phyloP scores from a whole-genome alignment of 2,797 vertebrate genomes.

The Selene dorsalis region DNA sequence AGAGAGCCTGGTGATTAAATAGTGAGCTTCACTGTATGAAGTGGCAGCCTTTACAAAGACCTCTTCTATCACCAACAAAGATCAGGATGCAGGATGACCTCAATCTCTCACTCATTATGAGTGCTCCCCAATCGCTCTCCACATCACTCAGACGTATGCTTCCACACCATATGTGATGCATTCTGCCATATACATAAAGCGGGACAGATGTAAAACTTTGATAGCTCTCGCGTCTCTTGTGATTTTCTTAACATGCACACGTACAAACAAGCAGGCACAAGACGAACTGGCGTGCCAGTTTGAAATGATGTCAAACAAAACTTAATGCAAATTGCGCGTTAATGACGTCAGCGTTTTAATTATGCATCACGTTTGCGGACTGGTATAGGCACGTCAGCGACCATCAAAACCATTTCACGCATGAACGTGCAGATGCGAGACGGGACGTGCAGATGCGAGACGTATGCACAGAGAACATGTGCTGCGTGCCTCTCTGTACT shows the following conservation, averaged over 20 bases:
- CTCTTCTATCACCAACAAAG: constrained; percentile 63
- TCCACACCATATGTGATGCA: neutral
- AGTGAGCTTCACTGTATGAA: constrained; percentile 51
- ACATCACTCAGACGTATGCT: constrained; percentile 37
- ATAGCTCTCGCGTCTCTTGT: neutral
- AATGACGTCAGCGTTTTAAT: constrained; percentile 52
- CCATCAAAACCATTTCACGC: constrained; percentile 56
- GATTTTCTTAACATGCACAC: constrained; percentile 26
- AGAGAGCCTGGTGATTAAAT: constrained; percentile 62
- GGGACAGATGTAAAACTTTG: constrained; percentile 21
- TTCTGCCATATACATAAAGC: neutral
- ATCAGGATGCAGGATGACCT: constrained; percentile 75
- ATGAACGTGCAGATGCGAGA: constrained; percentile 55
- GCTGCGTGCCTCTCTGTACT: constrained; percentile 22
- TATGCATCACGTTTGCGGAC: constrained; percentile 34
- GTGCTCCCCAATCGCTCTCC: constrained; percentile 49
- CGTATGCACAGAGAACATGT: constrained; percentile 40
- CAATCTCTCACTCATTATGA: constrained; percentile 79
- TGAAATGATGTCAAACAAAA: constrained; percentile 27
- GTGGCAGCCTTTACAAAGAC: constrained; percentile 56
- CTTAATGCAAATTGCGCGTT: constrained; percentile 38
- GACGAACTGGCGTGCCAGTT: neutral
- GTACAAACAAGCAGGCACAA: neutral
- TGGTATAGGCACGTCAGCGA: constrained; percentile 36
- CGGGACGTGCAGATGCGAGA: constrained; percentile 48